A percentile compares a stretch with the other conserved stretches of the same genome.
Evolutionary conservation across 1,140 invertebrate species (phyloP).

Genomic region (Drosophila arizonae): DNA sequence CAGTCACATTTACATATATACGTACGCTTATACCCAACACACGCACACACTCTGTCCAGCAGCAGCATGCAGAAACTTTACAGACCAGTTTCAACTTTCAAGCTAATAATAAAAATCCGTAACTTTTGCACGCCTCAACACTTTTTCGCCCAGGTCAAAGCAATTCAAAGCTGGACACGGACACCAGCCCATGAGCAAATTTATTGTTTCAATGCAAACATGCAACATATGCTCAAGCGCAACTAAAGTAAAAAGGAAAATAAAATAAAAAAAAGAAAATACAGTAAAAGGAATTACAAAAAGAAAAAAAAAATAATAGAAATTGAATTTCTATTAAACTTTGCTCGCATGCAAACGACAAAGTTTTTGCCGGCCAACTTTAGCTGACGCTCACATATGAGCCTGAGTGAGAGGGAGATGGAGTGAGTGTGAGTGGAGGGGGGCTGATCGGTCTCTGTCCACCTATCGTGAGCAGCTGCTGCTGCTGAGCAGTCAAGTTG

Average conservation of each 20-base stretch:
- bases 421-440: background rate
- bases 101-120: constrained; percentile 36
- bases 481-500: constrained; percentile 53
- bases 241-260: constrained; percentile 9
- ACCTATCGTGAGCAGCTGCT: constrained; percentile 35
- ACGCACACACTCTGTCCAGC: background rate
- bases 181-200: constrained; percentile 56
- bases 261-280: constrained; percentile 4
- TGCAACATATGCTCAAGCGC: constrained; percentile 53
- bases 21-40: no score
- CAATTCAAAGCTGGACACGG: constrained; percentile 44
- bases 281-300: background rate
- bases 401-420: background rate
- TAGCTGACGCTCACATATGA: constrained; percentile 25
- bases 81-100: constrained; percentile 23
- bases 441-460: constrained; percentile 41
- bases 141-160: constrained; percentile 55
- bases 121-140: constrained; percentile 39
- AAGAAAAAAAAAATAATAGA: constrained; percentile 48
- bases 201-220: constrained; percentile 69
- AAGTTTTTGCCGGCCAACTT: constrained; percentile 62
- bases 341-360: constrained; percentile 74
- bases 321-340: constrained; percentile 79
- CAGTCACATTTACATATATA: background rate
- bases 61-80: constrained; percentile 22